Evolutionary conservation across 2,888 invertebrate species (phyloP), one percentile per base, ranked within the genome.

Genomic region (Diloba caeruleocephala): DNA sequence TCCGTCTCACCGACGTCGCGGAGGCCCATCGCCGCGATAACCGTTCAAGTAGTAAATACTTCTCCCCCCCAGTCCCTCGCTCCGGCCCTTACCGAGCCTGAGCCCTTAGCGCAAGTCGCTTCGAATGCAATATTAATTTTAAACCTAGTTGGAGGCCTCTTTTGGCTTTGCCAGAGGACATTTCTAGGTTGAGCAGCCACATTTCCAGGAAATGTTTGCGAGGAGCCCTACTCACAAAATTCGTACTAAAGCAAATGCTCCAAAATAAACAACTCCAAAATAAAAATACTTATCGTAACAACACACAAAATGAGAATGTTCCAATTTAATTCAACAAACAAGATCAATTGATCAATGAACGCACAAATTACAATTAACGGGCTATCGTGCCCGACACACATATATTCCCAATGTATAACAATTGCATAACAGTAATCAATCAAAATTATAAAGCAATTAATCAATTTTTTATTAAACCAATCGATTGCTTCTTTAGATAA

Each of bases 401-500:
- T 51, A 61, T 57, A 60, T 59, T 64, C 62, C n/a, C 53, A 54
- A 52, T 46, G 42, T 39, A 59, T 48, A 44, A 65, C 50, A 67
- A 71, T 72, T 57, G n/a, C n/a, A 61, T 46, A 45, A 34, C 39
- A 17, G 48, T 62, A 69, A 76, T 75, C 68, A 68, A 72, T 76
- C 76, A 65, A 61, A 45, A 70, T 71, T 67, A 66, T 59, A 53
- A 53, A 52, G 42, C 53, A 50, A 63, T 66, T 59, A 12, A 54
- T 70, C 59, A 69, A 48, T 45, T 31, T 65, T 57, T 54, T 57
- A 69, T 65, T 21, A 45, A 38, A 29, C 19, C 48, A 65, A 57
- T 65, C 25, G 57, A 59, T 59, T 48, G 59, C 44, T 53, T 38
- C 34, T 38, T 25, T 38, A 43, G 45, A 32, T 59, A 63, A 59